Percentiles rank a stretch among this genome's conserved stretches.
Evolutionary conservation across 2,113 vertebrate species (phyloP).

Genomic region (Platanista minor): DNA sequence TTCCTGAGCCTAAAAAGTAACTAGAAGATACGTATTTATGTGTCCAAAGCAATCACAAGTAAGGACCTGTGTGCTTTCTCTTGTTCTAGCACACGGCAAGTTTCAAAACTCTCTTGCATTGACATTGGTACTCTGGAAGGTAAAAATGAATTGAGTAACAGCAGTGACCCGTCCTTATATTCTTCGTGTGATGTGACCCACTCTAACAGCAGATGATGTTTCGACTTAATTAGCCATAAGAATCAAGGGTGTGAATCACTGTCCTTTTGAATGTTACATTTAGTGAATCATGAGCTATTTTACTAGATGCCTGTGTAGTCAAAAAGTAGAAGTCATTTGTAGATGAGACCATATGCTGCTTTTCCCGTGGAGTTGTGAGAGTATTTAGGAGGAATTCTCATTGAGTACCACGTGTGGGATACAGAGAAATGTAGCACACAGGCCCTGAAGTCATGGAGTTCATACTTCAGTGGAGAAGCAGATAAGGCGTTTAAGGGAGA

Average conservation of each 20-base stretch:
- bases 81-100: not conserved
- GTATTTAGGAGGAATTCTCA: not conserved
- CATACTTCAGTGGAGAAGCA: not conserved
- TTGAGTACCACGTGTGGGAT: not conserved
- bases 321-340: not conserved
- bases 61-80: not conserved
- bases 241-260: not conserved
- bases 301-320: not conserved
- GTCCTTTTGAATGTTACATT: not conserved
- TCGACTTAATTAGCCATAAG: slow-evolving; percentile 40
- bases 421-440: not conserved
- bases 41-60: not conserved
- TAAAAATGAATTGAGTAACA: slow-evolving; percentile 34
- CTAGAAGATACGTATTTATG: not conserved
- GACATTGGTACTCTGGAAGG: slow-evolving; percentile 32
- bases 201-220: not conserved
- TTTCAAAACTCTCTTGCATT: not conserved
- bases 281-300: not conserved
- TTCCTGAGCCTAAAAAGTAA: not conserved
- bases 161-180: not conserved
- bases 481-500: not conserved
- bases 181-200: slow-evolving; percentile 29
- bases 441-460: not conserved
- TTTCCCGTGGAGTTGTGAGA: not conserved
- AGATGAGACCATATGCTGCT: not conserved